A percentile compares a stretch with the other conserved stretches of the same genome.
phyloP scores from a whole-genome alignment of 2,113 vertebrate genomes.

The Cyprinodon tularosa region DNA sequence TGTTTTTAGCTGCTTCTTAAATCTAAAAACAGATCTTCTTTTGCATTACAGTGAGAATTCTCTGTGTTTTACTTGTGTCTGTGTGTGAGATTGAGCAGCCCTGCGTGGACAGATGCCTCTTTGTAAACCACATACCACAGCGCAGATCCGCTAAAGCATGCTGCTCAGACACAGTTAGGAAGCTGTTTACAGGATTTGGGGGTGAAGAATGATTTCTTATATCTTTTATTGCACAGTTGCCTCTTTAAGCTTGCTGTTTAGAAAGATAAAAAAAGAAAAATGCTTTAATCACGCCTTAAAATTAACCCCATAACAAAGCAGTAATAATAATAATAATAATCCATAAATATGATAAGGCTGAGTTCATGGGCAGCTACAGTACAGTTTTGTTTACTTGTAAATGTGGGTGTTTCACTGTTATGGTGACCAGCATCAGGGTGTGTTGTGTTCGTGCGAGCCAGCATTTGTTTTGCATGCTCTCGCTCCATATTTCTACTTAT shows the following conservation, averaged over 20 bases:
- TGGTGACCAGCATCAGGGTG: conserved; percentile 23
- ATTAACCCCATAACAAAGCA: background rate
- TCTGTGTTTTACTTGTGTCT: background rate
- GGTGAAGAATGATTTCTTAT: conserved; percentile 37
- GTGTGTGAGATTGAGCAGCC: conserved; percentile 8
- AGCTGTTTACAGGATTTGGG: conserved; percentile 23
- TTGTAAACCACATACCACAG: conserved; percentile 9
- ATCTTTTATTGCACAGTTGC: background rate
- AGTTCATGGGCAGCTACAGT: background rate
- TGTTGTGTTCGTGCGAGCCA: conserved; percentile 50
- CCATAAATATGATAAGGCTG: background rate
- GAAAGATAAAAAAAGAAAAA: background rate
- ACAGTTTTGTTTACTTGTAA: conserved; percentile 51
- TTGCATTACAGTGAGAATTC: conserved; percentile 14
- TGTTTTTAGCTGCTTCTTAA: background rate
- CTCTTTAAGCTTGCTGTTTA: background rate
- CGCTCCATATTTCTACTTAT: conserved; percentile 15
- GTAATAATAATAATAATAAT: background rate
- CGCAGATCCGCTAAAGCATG: conserved; percentile 1
- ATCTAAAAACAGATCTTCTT: background rate
- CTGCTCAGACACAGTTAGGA: background rate
- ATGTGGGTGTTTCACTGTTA: conserved; percentile 46
- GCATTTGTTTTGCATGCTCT: conserved; percentile 30
- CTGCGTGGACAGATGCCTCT: conserved; percentile 24
- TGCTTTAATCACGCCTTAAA: background rate